Percentiles rank a stretch among this genome's conserved stretches.
Conservation (phyloP, 2,797 vertebrate species). For the Channallabes apus region DNA sequence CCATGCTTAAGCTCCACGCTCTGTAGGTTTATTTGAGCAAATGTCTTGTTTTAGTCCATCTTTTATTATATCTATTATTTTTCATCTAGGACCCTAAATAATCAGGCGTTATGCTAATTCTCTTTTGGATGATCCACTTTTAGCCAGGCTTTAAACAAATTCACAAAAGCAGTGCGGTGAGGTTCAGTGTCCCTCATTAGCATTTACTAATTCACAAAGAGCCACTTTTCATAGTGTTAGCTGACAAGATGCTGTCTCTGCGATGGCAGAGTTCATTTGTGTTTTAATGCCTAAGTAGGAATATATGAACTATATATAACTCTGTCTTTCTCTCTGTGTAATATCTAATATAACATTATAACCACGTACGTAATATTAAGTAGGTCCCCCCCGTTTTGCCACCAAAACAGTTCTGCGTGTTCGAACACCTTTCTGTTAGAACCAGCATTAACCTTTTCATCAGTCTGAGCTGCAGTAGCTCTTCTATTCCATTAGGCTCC, state of each 20-base stretch:
- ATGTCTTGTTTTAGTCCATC: background rate
- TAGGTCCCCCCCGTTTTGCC: no score
- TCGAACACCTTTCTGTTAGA: no score
- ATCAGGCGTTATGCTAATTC: slow-evolving; percentile 7
- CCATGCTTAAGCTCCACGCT: slow-evolving; percentile 33
- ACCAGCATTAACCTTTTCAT: no score
- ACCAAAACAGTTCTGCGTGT: no score
- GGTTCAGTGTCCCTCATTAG: background rate
- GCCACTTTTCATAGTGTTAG: slow-evolving; percentile 3
- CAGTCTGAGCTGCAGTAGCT: no score
- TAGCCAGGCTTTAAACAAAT: slow-evolving; percentile 11
- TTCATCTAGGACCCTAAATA: background rate
- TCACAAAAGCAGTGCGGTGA: background rate
- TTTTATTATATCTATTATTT: slow-evolving; percentile 7
- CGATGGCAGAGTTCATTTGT: background rate
- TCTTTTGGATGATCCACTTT: slow-evolving; percentile 1
- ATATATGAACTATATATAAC: no score
- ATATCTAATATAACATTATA: no score
- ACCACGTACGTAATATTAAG: no score
- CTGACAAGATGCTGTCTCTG: background rate
- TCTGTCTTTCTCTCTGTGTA: no score
- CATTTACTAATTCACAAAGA: slow-evolving; percentile 8
- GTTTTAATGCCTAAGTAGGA: background rate
- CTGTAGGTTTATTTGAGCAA: slow-evolving; percentile 38
- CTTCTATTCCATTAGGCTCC: no score